phyloP scores from a whole-genome alignment of 2,888 invertebrate species.

The Phyto melanocephala region DNA sequence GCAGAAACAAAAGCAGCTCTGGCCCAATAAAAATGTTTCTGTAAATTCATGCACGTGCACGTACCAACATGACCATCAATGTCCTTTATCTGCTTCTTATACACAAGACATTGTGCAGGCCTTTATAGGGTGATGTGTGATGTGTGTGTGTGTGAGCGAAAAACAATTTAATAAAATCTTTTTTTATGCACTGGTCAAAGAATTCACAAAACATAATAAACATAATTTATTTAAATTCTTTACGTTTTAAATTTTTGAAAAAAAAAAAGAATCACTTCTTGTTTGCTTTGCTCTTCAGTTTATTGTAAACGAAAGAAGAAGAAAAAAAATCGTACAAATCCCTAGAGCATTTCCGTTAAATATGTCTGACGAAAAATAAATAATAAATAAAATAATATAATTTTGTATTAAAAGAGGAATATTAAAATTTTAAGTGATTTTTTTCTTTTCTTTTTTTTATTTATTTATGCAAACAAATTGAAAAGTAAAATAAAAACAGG shows the following conservation, averaged over 20 bases:
- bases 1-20: not conserved
- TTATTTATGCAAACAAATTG: conserved; percentile 1
- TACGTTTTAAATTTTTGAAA: not conserved
- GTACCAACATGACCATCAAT: conserved; percentile 15
- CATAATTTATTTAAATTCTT: not conserved
- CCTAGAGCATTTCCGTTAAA: conserved; percentile 49
- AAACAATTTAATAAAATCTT: conserved; percentile 13
- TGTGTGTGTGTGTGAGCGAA: not conserved
- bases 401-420: conserved; percentile 21
- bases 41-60: conserved; percentile 41
- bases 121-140: not conserved
- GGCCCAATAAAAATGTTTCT: conserved; percentile 10
- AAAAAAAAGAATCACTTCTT: not conserved
- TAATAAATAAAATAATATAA: conserved; percentile 25
- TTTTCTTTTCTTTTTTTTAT: not conserved
- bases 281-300: not conserved
- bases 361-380: conserved; percentile 16
- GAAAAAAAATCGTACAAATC: conserved; percentile 12
- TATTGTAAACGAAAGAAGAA: not conserved
- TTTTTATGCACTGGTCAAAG: conserved; percentile 27
- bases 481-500: not conserved
- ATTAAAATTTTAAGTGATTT: conserved; percentile 19
- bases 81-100: not conserved
- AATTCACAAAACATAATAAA: not conserved
- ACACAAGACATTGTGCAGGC: not conserved